Evolutionary conservation across 2,797 vertebrate genomes (phyloP).

Genomic region (Centroberyx gerrardi): DNA sequence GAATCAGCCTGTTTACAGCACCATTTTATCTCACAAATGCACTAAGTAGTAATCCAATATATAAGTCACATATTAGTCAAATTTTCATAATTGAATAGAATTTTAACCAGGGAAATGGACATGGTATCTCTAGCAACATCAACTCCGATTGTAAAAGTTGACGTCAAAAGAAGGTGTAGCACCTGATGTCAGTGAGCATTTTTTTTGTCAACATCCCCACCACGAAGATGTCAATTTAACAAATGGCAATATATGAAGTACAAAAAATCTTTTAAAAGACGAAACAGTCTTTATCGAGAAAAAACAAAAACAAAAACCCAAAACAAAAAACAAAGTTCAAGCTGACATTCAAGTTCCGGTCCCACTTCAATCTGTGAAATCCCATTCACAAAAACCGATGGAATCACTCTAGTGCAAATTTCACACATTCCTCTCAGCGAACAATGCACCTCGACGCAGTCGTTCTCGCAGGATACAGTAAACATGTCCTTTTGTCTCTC

Average conservation of each 20-base stretch:
- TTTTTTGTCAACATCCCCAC: slow-evolving; percentile 59
- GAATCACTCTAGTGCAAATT: slow-evolving; percentile 84
- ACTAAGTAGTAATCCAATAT: slow-evolving; percentile 60
- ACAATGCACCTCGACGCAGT: slow-evolving; percentile 78
- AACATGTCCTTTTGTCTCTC: slow-evolving; percentile 69
- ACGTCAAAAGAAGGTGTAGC: slow-evolving; percentile 70
- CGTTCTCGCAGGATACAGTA: slow-evolving; percentile 74
- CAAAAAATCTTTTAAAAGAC: slow-evolving; percentile 64
- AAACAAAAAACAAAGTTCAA: slow-evolving; percentile 50
- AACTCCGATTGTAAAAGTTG: slow-evolving; percentile 43
- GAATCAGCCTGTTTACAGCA: slow-evolving; percentile 67
- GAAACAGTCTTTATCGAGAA: slow-evolving; percentile 67
- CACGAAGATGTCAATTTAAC: slow-evolving; percentile 64
- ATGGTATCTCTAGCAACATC: slow-evolving; percentile 51
- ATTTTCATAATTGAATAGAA: slow-evolving; percentile 44
- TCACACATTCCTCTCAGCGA: slow-evolving; percentile 50
- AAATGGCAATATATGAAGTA: slow-evolving; percentile 74
- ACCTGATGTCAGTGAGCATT: slow-evolving; percentile 69
- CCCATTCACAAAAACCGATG: slow-evolving; percentile 79
- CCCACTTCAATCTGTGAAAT: slow-evolving; percentile 82
- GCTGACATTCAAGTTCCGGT: slow-evolving; percentile 86
- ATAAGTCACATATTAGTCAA: slow-evolving; percentile 53
- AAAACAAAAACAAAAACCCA: slow-evolving; percentile 45
- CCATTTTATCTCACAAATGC: slow-evolving; percentile 58
- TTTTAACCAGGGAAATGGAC: slow-evolving; percentile 49